Conservation (phyloP, 2,113 vertebrate genomes). For the Rhipidura dahli region DNA sequence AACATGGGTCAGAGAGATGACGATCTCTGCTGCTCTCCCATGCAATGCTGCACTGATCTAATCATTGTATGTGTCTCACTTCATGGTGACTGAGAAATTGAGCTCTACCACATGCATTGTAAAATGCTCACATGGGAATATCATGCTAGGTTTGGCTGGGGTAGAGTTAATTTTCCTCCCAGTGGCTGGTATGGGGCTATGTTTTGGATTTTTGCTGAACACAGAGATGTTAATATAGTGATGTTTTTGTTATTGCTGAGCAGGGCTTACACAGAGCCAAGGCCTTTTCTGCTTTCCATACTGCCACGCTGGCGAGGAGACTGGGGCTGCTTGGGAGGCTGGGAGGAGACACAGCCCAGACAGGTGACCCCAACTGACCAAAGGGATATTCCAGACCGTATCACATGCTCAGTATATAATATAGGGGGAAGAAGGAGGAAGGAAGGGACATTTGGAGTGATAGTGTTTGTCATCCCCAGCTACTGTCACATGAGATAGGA, state of each 20-base stretch:
- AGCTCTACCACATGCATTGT: background rate
- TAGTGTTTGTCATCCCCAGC: background rate
- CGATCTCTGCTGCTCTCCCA: background rate
- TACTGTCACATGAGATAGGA: too few species aligned
- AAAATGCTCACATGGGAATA: background rate
- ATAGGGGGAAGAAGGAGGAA: fast-evolving
- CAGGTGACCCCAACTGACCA: background rate
- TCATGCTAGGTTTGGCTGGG: background rate
- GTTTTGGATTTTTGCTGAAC: background rate
- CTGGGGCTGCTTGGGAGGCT: background rate
- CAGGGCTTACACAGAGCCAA: background rate
- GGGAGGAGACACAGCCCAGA: background rate
- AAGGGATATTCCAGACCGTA: background rate
- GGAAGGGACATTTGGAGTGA: background rate
- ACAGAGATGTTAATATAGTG: background rate
- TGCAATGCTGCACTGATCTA: background rate
- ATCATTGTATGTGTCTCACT: background rate
- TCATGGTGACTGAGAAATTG: background rate
- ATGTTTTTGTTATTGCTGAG: background rate
- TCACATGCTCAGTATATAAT: fast-evolving
- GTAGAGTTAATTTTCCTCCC: background rate
- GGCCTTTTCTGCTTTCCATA: background rate
- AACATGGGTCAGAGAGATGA: background rate
- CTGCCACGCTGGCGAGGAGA: fast-evolving
- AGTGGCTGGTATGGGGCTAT: background rate